Base-by-base conservation (phyloP, 2,797 vertebrate genomes). In the Onychomys torridus region DNA sequence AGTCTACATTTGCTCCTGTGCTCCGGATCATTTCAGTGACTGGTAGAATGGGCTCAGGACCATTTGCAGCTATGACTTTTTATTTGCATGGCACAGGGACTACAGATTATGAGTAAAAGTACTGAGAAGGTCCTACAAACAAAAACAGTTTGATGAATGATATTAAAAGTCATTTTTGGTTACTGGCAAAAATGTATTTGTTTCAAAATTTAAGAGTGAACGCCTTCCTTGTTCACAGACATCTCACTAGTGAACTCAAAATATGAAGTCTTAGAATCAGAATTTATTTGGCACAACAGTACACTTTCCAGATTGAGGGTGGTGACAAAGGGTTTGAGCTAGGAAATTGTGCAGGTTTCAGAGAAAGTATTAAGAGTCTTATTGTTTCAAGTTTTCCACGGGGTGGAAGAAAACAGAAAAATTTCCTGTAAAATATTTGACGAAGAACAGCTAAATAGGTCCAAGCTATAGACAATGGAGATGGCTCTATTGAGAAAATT, bases 401-500 rank as follows among this genome's bases (percentile, higher is more conserved):
- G n/a, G 19, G 16, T 43, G 17, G 23, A 46, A 34, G 55, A 83
- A 94, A 59, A 82, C 6, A 75, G 46, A 89, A 93, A 86, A 88
- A 27, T 86, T 96, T 93, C 95, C 87, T 82, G 12, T 84, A 91
- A 96, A 85, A 76, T 65, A 59, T 73, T 89, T 92, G 49, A 83
- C 7, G 46, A 75, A 89, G 90, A 21, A 46, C 27, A 96, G 67
- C 40, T 90, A 78, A 90, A 63, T n/a, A 95, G 34, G 11, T 76
- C 59, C 82, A 84, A 78, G 10, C 77, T 96, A 92, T 57, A 96
- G 84, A 97, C 96, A 97, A 93, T 95, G 87, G 86, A 79, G 92
- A 90, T 10, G 75, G 83, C 29, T 96, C 37, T 83, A 5, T 13
- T 97, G 86, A 78, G 90, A 92, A 95, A 97, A 91, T 91, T 89